Conservation (phyloP, 53 echinoderm and acorn worm species). For the Temnopleurus reevesii region DNA sequence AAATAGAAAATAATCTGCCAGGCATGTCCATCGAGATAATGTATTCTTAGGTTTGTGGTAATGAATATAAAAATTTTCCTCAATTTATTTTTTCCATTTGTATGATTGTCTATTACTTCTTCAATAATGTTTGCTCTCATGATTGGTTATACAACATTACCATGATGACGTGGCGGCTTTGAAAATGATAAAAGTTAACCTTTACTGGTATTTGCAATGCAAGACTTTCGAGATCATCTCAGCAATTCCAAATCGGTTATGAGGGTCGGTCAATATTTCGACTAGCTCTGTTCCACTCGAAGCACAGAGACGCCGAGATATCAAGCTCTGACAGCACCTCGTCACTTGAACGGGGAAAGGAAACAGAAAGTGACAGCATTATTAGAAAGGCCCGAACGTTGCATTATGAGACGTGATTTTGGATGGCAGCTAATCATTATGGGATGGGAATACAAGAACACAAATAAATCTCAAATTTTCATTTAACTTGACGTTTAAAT, state of each 20-base stretch:
- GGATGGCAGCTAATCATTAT: not conserved
- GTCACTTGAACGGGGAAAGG: conserved; percentile 6
- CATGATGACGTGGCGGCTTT: not conserved
- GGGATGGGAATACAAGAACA: not conserved
- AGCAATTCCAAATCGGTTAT: conserved; percentile 12
- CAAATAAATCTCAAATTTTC: not conserved
- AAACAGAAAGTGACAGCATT: conserved; percentile 33
- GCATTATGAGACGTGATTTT: not conserved
- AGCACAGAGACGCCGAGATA: conserved; percentile 24
- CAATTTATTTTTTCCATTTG: not conserved
- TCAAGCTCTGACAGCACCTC: not conserved
- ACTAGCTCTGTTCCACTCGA: conserved; percentile 7
- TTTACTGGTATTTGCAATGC: conserved; percentile 29
- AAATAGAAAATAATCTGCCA: too few relatives aligned
- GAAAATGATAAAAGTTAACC: not conserved
- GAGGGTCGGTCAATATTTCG: conserved; percentile 38
- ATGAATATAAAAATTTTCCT: too few relatives aligned
- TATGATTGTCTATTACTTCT: not conserved
- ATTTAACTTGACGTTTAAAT: not conserved
- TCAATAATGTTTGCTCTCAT: not conserved
- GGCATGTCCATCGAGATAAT: too few relatives aligned
- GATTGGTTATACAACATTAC: not conserved
- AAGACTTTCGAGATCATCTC: conserved; percentile 6
- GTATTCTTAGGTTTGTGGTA: too few relatives aligned
- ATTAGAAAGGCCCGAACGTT: conserved; percentile 6